Conservation (phyloP, 1,140 invertebrate species). For the Portunus trituberculatus region DNA sequence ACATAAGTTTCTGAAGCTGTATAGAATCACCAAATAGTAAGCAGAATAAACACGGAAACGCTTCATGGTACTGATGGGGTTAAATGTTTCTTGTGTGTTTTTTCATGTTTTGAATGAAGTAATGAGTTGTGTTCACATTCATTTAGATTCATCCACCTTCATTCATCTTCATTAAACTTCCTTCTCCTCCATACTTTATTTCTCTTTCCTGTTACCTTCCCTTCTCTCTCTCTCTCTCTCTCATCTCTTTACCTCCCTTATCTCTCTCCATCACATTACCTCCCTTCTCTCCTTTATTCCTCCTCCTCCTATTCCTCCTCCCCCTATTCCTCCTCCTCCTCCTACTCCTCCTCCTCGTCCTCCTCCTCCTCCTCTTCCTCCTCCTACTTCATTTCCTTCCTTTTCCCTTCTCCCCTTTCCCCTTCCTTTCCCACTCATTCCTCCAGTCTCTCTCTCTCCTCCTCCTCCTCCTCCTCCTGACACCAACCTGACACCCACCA, state of each 20-base stretch:
- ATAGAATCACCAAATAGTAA: too few relatives aligned
- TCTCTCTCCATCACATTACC: not conserved
- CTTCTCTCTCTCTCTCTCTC: not conserved
- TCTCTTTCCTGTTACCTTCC: not conserved
- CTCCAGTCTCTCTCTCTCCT: not conserved
- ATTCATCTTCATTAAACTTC: not conserved
- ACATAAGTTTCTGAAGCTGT: too few relatives aligned
- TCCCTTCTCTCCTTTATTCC: not conserved
- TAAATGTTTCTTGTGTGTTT: too few relatives aligned
- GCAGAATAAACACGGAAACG: too few relatives aligned
- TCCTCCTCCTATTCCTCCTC: not conserved
- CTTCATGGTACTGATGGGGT: too few relatives aligned
- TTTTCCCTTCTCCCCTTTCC: not conserved
- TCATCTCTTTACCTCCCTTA: not conserved
- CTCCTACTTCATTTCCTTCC: too few relatives aligned
- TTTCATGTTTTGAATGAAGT: too few relatives aligned
- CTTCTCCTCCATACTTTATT: too few relatives aligned
- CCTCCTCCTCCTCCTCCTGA: not conserved
- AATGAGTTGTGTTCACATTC: too few relatives aligned
- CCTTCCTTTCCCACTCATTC: not conserved
- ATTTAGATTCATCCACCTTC: not conserved
- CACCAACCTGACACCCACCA: not conserved
- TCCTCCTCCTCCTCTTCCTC: not conserved
- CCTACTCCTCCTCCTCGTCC: not conserved
- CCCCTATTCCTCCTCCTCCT: not conserved